These are phyloP conservation scores for Mobula birostris DNA, from an alignment of 2,113 vertebrate species.

Conservation along the genomic window DNA sequence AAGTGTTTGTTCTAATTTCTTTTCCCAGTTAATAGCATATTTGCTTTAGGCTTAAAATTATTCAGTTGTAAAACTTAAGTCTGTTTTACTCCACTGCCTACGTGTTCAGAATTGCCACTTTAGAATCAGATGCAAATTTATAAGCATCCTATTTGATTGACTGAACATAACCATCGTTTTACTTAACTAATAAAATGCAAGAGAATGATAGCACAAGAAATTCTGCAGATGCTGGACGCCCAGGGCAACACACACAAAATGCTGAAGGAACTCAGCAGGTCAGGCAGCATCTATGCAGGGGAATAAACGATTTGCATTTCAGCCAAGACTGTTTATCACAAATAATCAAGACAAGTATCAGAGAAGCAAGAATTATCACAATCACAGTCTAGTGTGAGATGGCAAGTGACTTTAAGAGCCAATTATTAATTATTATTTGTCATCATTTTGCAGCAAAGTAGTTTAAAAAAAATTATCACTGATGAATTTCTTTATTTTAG, in stretches of 20 bases:
- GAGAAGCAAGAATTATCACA: neutral
- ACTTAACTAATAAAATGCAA: neutral
- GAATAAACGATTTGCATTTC: too few species aligned
- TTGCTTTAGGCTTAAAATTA: neutral
- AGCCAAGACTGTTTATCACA: too few species aligned
- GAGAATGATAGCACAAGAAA: neutral
- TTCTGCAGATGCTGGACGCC: too few species aligned
- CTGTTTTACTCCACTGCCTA: neutral
- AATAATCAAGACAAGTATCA: neutral
- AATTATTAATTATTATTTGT: neutral
- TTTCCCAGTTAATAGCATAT: neutral
- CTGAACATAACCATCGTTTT: neutral
- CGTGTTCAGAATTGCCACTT: neutral
- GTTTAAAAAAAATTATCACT: neutral
- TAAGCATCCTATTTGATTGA: neutral
- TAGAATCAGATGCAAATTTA: neutral
- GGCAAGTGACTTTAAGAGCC: neutral
- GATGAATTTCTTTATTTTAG: neutral
- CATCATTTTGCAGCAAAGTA: neutral
- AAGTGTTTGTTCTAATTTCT: neutral
- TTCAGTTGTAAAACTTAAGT: neutral
- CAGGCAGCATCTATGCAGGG: too few species aligned
- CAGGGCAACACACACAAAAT: too few species aligned
- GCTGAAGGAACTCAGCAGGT: too few species aligned
- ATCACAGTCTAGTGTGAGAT: neutral